Percentiles rank a stretch among this genome's conserved stretches.
Conservation (phyloP, 2,797 vertebrate species). For the Sebastes miniatus region DNA sequence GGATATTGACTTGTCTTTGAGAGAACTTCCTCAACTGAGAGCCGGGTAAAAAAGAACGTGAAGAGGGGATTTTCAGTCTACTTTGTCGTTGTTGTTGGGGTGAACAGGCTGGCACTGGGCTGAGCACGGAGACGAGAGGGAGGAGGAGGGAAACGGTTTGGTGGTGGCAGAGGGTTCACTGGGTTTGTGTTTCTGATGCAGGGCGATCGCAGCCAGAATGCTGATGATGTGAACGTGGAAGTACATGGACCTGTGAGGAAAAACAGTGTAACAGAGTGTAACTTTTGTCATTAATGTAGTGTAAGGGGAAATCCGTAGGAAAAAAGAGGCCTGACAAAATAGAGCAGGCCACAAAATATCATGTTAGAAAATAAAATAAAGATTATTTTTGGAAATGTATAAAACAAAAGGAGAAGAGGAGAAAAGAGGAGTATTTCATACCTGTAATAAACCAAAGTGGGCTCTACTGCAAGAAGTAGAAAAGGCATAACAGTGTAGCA, state of each 20-base stretch:
- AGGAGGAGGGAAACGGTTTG: slow-evolving; percentile 11
- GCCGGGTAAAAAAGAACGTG: not conserved
- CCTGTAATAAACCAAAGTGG: slow-evolving; percentile 91
- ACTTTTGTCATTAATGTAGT: not conserved
- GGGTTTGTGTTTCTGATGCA: slow-evolving; percentile 79
- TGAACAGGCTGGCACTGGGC: slow-evolving; percentile 58
- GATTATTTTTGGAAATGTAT: not conserved
- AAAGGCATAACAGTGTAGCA: slow-evolving; percentile 93
- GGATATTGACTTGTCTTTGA: slow-evolving; percentile 11
- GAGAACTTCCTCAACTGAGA: slow-evolving; percentile 2
- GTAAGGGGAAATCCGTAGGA: not conserved
- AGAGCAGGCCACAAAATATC: not conserved
- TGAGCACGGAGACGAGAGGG: slow-evolving; percentile 26
- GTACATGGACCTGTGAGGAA: slow-evolving; percentile 88
- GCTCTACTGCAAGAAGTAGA: slow-evolving; percentile 88
- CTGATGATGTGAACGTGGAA: slow-evolving; percentile 92
- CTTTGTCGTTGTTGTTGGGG: slow-evolving; percentile 74
- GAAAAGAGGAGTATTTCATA: slow-evolving; percentile 51
- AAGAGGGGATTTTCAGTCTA: slow-evolving; percentile 47
- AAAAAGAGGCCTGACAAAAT: not conserved
- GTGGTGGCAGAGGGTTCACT: slow-evolving; percentile 38
- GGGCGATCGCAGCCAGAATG: slow-evolving; percentile 85
- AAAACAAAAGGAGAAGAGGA: not conserved
- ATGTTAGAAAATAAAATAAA: not conserved
- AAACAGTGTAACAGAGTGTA: not conserved